Evolutionary conservation across 2,888 invertebrate species (phyloP).

Genomic region (Nomada goodeniana): DNA sequence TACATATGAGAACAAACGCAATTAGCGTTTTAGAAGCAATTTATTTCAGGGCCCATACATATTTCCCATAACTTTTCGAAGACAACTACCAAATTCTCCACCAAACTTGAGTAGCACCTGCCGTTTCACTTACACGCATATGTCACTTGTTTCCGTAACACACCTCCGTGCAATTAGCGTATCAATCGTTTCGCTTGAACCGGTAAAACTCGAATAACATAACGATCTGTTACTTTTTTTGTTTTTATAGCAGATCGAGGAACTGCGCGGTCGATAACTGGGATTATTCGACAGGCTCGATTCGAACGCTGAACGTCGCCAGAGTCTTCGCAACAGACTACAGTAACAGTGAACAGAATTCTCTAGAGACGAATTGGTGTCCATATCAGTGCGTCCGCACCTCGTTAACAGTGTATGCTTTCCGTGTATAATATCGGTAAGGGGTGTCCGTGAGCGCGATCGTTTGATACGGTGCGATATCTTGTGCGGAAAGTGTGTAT

Average conservation of each 20-base stretch:
- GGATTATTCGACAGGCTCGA: slow-evolving; percentile 30
- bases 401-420: slow-evolving; percentile 53
- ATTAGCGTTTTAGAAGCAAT: too few species aligned
- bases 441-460: neutral
- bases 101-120: too few species aligned
- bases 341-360: slow-evolving; percentile 5
- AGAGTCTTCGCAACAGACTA: slow-evolving; percentile 16
- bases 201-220: neutral
- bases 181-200: neutral
- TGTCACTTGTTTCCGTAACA: too few species aligned
- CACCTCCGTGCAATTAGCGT: neutral
- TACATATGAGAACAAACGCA: too few species aligned
- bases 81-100: too few species aligned
- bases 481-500: neutral
- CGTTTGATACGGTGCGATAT: slow-evolving; percentile 11
- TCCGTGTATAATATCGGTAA: slow-evolving; percentile 18
- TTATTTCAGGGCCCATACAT: too few species aligned
- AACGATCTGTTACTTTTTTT: slow-evolving; percentile 5
- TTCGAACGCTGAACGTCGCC: slow-evolving; percentile 33
- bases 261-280: slow-evolving; percentile 29
- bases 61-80: too few species aligned
- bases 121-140: too few species aligned
- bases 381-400: slow-evolving; percentile 31
- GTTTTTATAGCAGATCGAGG: slow-evolving; percentile 39
- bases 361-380: slow-evolving; percentile 18